Conservation (phyloP, 1,140 invertebrate species). For the Ephestia elutella region DNA sequence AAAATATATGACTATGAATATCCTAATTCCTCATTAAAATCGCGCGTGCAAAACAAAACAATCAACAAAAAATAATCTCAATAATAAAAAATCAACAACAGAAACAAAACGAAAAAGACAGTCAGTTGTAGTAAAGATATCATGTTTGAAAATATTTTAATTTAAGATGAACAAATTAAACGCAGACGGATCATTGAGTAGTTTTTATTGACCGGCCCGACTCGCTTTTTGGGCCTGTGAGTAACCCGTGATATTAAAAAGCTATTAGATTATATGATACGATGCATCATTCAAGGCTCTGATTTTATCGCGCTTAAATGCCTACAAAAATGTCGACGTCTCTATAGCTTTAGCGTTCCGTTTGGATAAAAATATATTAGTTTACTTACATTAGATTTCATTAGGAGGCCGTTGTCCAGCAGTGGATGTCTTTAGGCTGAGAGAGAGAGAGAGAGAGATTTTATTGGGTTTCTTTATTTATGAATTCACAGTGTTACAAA, state of each 20-base stretch:
- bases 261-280: slow-evolving; percentile 65
- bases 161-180: slow-evolving; percentile 1
- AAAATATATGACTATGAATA: too few species aligned
- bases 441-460: too few species aligned
- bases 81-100: background rate
- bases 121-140: background rate
- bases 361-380: background rate
- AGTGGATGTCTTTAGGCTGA: too few species aligned
- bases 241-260: slow-evolving; percentile 68
- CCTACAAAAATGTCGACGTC: slow-evolving; percentile 61
- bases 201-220: slow-evolving; percentile 12
- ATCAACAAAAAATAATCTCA: too few species aligned
- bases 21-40: too few species aligned
- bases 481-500: too few species aligned
- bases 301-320: slow-evolving; percentile 67
- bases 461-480: too few species aligned
- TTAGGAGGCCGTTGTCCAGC: too few species aligned
- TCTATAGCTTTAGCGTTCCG: slow-evolving; percentile 39
- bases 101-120: background rate
- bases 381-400: too few species aligned
- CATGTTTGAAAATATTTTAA: background rate
- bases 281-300: slow-evolving; percentile 64
- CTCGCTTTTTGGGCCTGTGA: slow-evolving; percentile 47
- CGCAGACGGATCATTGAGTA: background rate
- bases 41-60: too few species aligned